A percentile compares a stretch with the other conserved stretches of the same genome.
phyloP scores from a whole-genome alignment of 2,888 invertebrate genomes.

The Lutraria lutraria region DNA sequence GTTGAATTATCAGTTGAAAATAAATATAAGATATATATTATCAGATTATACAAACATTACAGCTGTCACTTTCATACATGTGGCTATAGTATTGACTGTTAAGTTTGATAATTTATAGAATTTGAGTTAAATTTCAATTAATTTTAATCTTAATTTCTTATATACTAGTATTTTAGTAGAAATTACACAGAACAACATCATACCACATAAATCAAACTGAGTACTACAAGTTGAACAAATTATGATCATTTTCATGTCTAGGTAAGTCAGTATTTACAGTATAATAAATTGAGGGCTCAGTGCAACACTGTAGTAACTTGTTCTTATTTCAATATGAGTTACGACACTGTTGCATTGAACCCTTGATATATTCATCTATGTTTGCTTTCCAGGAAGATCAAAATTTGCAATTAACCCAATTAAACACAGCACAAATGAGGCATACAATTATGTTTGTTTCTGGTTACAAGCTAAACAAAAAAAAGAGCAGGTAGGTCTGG shows the following conservation, averaged over 20 bases:
- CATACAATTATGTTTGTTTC: too few species aligned
- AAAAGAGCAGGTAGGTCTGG: too few species aligned
- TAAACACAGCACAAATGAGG: neutral
- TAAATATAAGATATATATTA: conserved; percentile 13
- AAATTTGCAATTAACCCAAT: neutral
- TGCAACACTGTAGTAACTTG: too few species aligned
- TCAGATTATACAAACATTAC: conserved; percentile 13
- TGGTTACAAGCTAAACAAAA: too few species aligned
- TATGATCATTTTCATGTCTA: neutral
- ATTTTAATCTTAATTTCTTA: neutral
- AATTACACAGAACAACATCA: neutral
- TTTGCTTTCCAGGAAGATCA: neutral
- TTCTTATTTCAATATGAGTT: too few species aligned
- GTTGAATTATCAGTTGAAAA: conserved; percentile 16
- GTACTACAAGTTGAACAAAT: neutral
- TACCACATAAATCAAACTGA: neutral
- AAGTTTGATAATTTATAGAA: conserved; percentile 15
- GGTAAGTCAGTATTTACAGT: neutral
- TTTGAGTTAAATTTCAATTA: conserved; percentile 6
- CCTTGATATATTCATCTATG: neutral
- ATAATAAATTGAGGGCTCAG: too few species aligned
- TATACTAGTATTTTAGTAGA: neutral
- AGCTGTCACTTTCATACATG: neutral
- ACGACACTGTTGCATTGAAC: too few species aligned
- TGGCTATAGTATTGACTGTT: neutral